Percentiles rank a stretch among this genome's conserved stretches.
phyloP scores from a whole-genome alignment of 2,797 vertebrate species.

The Eospalax fontanierii region DNA sequence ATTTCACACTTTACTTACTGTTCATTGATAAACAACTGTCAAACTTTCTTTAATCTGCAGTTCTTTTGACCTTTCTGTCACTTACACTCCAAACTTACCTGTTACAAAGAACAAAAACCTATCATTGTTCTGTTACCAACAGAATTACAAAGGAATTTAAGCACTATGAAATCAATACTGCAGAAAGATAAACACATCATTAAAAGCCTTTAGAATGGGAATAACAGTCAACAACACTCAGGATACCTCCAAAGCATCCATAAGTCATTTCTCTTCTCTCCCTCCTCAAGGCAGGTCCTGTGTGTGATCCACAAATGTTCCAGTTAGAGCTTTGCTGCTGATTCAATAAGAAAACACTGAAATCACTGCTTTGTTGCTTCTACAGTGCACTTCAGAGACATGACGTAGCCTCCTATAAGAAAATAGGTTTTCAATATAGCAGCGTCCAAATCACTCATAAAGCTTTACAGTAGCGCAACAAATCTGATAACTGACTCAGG shows the following conservation, averaged over 20 bases:
- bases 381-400: slow-evolving; percentile 20
- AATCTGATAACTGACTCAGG: slow-evolving; percentile 9
- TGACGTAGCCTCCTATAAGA: slow-evolving; percentile 16
- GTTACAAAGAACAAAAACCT: slow-evolving; percentile 43
- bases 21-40: neutral
- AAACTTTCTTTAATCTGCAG: neutral
- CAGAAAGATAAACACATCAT: neutral
- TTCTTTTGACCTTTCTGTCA: neutral
- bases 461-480: neutral
- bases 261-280: neutral
- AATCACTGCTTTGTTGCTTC: slow-evolving; percentile 48
- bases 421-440: slow-evolving; percentile 24
- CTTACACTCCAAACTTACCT: neutral
- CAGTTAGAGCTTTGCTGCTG: slow-evolving; percentile 3
- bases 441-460: slow-evolving; percentile 43
- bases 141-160: neutral
- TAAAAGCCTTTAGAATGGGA: neutral
- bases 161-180: neutral
- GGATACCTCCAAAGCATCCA: neutral
- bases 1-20: neutral
- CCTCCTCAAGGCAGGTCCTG: slow-evolving; percentile 2
- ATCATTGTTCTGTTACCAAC: neutral
- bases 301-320: neutral
- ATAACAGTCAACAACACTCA: neutral
- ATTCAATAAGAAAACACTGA: slow-evolving; percentile 8